Evolutionary conservation across 2,888 invertebrate genomes (phyloP).

Genomic region (Azorinus chamasolen): DNA sequence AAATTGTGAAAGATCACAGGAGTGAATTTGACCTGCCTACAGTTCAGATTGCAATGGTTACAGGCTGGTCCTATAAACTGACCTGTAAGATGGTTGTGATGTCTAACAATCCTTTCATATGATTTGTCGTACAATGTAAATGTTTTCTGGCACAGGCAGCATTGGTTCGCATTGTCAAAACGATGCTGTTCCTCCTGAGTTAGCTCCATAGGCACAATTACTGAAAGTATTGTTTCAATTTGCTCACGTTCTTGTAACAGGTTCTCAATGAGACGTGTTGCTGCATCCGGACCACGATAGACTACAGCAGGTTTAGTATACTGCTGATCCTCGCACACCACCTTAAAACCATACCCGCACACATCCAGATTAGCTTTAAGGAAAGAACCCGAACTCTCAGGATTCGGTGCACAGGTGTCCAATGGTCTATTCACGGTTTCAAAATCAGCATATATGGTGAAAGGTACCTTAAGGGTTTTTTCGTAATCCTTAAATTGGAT

Average conservation of each 20-base stretch:
- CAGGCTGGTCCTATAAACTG: conserved; percentile 34
- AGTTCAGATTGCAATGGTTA: conserved; percentile 32
- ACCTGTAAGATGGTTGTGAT: conserved; percentile 44
- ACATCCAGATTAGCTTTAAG: conserved; percentile 28
- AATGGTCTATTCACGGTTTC: conserved; percentile 35
- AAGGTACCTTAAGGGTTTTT: conserved; percentile 34
- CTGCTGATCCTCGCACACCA: conserved; percentile 20
- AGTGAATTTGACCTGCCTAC: conserved; percentile 29
- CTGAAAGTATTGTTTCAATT: conserved; percentile 34
- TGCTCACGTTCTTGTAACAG: conserved; percentile 40
- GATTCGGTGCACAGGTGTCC: conserved; percentile 37
- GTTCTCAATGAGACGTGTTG: conserved; percentile 35
- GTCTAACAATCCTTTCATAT: conserved; percentile 18
- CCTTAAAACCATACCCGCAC: conserved; percentile 44
- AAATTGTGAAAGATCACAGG: conserved; percentile 44
- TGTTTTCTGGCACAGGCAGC: conserved; percentile 33
- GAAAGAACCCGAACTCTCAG: conserved; percentile 16
- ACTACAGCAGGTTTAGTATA: conserved; percentile 42
- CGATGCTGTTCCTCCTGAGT: conserved; percentile 12
- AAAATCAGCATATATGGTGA: conserved; percentile 50
- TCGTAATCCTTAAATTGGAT: conserved; percentile 41
- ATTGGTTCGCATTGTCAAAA: conserved; percentile 16
- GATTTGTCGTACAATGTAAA: conserved; percentile 32
- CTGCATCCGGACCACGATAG: conserved; percentile 41
- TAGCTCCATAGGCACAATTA: conserved; percentile 28